These are phyloP conservation scores for Rhodeus uyekii DNA, from an alignment of 2,797 vertebrate genomes.

Conservation along the genomic window DNA sequence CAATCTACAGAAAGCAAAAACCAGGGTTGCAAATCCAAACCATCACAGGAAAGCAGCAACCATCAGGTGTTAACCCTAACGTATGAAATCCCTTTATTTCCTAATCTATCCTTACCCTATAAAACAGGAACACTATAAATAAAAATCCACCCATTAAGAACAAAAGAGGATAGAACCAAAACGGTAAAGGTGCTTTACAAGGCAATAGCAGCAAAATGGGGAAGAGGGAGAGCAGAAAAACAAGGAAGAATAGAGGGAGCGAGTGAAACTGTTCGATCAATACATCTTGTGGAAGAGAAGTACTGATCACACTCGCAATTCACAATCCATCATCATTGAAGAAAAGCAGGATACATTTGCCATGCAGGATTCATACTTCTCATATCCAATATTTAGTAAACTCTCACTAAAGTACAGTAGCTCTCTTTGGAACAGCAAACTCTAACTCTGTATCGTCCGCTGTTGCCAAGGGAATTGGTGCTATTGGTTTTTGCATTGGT, in stretches of 20 bases:
- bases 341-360: constrained; percentile 15
- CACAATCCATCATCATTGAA: constrained; percentile 34
- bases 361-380: constrained; percentile 15
- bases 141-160: constrained; percentile 12
- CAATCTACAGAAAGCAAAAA: constrained; percentile 18
- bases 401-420: constrained; percentile 36
- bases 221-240: not conserved
- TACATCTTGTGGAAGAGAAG: constrained; percentile 14
- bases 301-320: constrained; percentile 36
- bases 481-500: constrained; percentile 4
- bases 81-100: constrained; percentile 9
- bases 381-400: constrained; percentile 8
- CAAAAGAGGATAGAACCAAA: constrained; percentile 45
- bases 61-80: not conserved
- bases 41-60: constrained; percentile 2
- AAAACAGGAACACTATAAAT: constrained; percentile 37
- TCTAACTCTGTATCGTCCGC: not conserved
- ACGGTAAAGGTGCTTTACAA: constrained; percentile 51
- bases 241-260: not conserved
- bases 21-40: constrained; percentile 35
- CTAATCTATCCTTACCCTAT: constrained; percentile 39
- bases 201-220: constrained; percentile 52
- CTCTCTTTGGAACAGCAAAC: constrained; percentile 36
- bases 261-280: constrained; percentile 18
- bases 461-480: constrained; percentile 32